Evolutionary conservation across 1,140 invertebrate species (phyloP), one percentile per base, ranked within the genome.

Genomic region (Proctacanthus coquilletti): DNA sequence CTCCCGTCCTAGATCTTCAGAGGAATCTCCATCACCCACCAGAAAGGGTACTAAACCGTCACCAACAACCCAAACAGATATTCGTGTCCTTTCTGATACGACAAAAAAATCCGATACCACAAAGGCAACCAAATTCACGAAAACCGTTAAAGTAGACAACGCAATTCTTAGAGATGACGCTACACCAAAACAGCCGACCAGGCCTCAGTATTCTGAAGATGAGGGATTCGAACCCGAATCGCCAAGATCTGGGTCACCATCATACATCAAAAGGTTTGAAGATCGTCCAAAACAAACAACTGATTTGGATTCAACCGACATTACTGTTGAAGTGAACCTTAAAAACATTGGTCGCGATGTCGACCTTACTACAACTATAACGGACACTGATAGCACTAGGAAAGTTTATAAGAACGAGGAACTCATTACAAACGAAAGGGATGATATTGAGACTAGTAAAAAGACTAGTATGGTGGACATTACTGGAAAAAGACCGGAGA

Each of bases 221-320:
- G 25, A 25, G 29, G 11, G 36, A 4, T 29, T 38, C n/a, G 36
- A 29, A 6, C 21, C 45, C 64, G 36, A 67, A 45, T 52, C 62
- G 39, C 43, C 50, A 3, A 32, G 43, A 21, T 35, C 23, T 11
- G 65, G 61, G 42, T 66, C 65, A 20, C 64, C 65, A 4, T 65
- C 64, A 34, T 37, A 45, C 48, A 30, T 41, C 37, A 23, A 52
- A 27, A 27, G 23, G 8, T 39, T 36, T 46, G 52, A 40, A 23
- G 45, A n/a, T 53, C 55, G n/a, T 55, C 60, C 5, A 38, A 44
- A 13, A 59, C n/a, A n/a, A n/a, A n/a, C n/a, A n/a, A n/a, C n/a
- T n/a, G n/a, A n/a, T n/a, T n/a, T n/a, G n/a, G 23, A n/a, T n/a
- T n/a, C n/a, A n/a, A n/a, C n/a, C n/a, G n/a, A 25, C 6, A 25